phyloP scores from a whole-genome alignment of 30 jellyfish, hydroid and myxozoan species.

The Pelagia noctiluca region DNA sequence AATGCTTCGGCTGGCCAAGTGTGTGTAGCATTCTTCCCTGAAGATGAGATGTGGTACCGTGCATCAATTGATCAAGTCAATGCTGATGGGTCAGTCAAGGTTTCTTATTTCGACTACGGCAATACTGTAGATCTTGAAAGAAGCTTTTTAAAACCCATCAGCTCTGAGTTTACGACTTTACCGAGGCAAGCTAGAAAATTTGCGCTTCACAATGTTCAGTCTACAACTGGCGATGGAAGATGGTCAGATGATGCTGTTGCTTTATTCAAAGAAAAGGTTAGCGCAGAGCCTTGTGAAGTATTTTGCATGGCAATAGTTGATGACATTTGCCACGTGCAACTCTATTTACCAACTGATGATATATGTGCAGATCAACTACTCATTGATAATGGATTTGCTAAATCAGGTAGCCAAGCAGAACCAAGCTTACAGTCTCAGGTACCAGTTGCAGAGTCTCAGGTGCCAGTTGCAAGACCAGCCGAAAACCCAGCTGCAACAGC shows the following conservation, averaged over 20 bases:
- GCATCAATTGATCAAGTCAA: conserved; percentile 57
- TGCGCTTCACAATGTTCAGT: conserved; percentile 40
- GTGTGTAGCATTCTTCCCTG: conserved; percentile 81
- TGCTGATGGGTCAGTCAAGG: conserved; percentile 46
- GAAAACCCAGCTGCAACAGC: too few relatives aligned
- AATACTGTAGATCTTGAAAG: conserved; percentile 53
- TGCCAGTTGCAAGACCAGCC: too few relatives aligned
- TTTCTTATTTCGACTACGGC: conserved; percentile 78
- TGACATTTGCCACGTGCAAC: conserved; percentile 39
- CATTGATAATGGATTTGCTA: not conserved
- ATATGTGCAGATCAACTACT: not conserved
- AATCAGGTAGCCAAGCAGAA: too few relatives aligned
- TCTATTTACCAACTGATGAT: conserved; percentile 32
- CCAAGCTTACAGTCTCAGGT: not conserved
- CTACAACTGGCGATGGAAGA: conserved; percentile 45
- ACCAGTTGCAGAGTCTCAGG: too few relatives aligned
- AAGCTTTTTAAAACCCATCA: conserved; percentile 76
- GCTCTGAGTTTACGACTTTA: conserved; percentile 37
- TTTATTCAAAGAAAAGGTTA: conserved; percentile 42
- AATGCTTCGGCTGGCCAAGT: conserved; percentile 70
- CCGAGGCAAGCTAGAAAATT: conserved; percentile 81
- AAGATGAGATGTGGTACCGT: conserved; percentile 80
- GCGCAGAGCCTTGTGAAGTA: conserved; percentile 21
- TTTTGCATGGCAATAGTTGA: conserved; percentile 1
- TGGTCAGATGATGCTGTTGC: conserved; percentile 77